A percentile compares a stretch with the other conserved stretches of the same genome.
Evolutionary conservation across 2,113 vertebrate genomes (phyloP).

Genomic region (Dromas ardeola): DNA sequence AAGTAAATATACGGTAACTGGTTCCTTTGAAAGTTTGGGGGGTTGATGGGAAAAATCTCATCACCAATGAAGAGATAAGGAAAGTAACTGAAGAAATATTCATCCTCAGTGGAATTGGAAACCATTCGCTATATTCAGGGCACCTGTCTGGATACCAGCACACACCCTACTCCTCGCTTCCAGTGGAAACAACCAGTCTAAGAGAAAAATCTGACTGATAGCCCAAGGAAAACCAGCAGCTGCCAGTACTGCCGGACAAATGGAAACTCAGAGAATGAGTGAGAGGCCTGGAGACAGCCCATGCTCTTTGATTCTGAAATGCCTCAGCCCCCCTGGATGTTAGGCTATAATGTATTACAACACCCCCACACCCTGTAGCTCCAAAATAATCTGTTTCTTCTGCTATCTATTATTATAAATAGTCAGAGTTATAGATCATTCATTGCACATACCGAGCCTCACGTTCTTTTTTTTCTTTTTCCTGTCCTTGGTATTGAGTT

Average conservation of each 20-base stretch:
- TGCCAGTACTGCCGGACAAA: neutral
- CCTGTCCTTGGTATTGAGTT: neutral
- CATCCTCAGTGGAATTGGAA: neutral
- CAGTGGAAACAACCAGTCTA: neutral
- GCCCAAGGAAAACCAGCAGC: neutral
- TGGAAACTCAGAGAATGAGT: neutral
- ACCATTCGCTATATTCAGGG: neutral
- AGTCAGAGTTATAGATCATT: neutral
- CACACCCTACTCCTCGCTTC: neutral
- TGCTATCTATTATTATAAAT: neutral
- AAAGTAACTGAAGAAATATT: neutral
- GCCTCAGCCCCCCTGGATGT: neutral
- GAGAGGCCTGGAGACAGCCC: neutral
- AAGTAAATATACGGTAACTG: neutral
- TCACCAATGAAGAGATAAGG: neutral
- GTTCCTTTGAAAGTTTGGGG: neutral
- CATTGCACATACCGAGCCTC: neutral
- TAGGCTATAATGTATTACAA: neutral
- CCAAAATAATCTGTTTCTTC: neutral
- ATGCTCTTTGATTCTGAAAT: neutral
- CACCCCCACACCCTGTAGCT: fast-evolving
- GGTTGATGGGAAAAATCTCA: neutral
- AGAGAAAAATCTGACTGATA: neutral
- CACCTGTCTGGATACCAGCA: neutral
- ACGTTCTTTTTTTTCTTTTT: neutral